Evolutionary conservation across 2,113 vertebrate species (phyloP).

Genomic region (Hoplias malabaricus): DNA sequence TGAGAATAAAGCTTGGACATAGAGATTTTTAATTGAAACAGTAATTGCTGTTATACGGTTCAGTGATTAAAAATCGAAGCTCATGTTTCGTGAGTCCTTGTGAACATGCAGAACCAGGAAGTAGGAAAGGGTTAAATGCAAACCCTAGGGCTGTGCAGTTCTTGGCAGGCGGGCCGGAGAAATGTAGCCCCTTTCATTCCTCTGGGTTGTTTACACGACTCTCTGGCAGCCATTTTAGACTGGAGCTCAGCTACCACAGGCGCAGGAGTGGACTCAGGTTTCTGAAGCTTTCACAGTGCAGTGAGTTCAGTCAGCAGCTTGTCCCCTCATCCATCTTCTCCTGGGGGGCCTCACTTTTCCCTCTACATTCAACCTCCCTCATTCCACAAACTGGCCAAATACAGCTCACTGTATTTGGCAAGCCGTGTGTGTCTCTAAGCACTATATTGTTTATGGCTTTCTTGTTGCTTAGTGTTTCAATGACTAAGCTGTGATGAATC

Average conservation of each 20-base stretch:
- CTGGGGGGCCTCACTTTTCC: constrained; percentile 47
- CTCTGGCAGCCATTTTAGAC: constrained; percentile 65
- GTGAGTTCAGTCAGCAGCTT: constrained; percentile 53
- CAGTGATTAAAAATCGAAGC: background rate
- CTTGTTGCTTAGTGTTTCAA: constrained; percentile 22
- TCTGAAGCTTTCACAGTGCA: constrained; percentile 51
- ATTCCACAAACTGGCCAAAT: background rate
- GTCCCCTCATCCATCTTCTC: constrained; percentile 50
- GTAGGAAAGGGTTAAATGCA: constrained; percentile 49
- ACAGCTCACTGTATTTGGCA: constrained; percentile 26
- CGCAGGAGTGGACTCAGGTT: constrained; percentile 51
- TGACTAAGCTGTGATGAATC: constrained; percentile 32
- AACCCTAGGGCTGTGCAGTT: constrained; percentile 27
- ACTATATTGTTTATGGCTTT: constrained; percentile 32
- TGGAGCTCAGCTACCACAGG: constrained; percentile 52
- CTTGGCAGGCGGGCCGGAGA: constrained; percentile 54
- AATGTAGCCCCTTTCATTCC: constrained; percentile 60
- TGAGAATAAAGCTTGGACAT: too few relatives aligned
- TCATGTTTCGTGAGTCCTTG: background rate
- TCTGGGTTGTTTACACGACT: constrained; percentile 60
- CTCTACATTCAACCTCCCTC: background rate
- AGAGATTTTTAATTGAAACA: too few relatives aligned
- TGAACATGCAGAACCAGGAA: background rate
- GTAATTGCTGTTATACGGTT: too few relatives aligned
- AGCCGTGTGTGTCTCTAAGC: constrained; percentile 14